Conservation (phyloP, 92 coral and sea anemone genomes). For the Desmophyllum pertusum region DNA sequence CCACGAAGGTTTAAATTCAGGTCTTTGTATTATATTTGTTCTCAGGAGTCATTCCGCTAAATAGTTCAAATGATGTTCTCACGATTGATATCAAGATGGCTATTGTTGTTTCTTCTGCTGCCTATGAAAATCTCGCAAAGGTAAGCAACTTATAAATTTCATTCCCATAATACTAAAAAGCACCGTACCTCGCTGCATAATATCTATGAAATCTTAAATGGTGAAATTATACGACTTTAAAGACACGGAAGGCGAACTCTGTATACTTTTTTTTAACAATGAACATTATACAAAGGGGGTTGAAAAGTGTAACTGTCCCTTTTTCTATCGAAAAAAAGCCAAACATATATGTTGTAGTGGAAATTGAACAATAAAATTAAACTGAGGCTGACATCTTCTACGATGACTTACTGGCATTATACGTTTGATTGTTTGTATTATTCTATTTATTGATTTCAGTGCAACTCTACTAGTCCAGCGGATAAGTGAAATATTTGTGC, state of each 20-base stretch:
- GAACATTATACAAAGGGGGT: background rate
- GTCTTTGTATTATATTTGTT: background rate
- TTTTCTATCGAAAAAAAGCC: too few species aligned
- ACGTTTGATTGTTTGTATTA: too few species aligned
- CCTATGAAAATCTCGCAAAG: conserved; percentile 15
- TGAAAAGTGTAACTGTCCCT: too few species aligned
- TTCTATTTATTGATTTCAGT: too few species aligned
- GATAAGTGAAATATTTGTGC: too few species aligned
- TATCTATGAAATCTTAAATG: background rate
- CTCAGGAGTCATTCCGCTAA: background rate
- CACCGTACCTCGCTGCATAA: background rate
- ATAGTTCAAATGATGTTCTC: conserved; percentile 5
- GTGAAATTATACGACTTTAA: background rate
- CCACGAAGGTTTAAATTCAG: background rate
- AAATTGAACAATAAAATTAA: too few species aligned
- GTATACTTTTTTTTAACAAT: too few species aligned
- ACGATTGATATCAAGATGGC: conserved; percentile 25
- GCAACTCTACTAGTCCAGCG: too few species aligned
- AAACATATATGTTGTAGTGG: too few species aligned
- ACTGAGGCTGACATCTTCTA: too few species aligned
- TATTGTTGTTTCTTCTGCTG: conserved; percentile 20
- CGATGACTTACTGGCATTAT: too few species aligned
- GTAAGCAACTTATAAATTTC: background rate
- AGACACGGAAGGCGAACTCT: background rate
- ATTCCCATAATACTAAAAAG: background rate